phyloP scores from a whole-genome alignment of 2,113 vertebrate species.

The Agelaius tricolor region DNA sequence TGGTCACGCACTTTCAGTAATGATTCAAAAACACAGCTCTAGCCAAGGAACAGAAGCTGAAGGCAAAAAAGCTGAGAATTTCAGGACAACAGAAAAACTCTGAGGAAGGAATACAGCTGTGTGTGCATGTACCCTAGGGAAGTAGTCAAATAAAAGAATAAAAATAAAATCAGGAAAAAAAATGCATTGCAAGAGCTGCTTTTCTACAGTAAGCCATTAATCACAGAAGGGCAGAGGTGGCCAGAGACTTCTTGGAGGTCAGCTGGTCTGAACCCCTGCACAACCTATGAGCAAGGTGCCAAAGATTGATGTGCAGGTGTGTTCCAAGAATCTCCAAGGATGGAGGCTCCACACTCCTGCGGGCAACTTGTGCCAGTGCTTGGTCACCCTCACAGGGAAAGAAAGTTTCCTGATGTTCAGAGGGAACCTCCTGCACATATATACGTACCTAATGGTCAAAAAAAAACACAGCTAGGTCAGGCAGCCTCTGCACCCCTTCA shows the following conservation, averaged over 20 bases:
- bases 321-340: neutral
- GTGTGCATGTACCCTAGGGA: accelerated
- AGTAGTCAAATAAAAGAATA: neutral
- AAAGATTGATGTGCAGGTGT: neutral
- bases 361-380: neutral
- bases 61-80: neutral
- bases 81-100: neutral
- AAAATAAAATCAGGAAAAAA: neutral
- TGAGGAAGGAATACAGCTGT: neutral
- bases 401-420: accelerated
- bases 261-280: neutral
- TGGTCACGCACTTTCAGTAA: accelerated
- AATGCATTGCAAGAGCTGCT: neutral
- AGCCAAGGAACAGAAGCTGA: neutral
- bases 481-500: too few species aligned
- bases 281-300: too few species aligned
- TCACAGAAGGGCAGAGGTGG: too few species aligned
- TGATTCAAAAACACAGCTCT: neutral
- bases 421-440: accelerated
- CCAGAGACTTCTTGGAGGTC: too few species aligned
- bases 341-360: neutral
- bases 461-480: accelerated
- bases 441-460: accelerated
- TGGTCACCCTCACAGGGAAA: too few species aligned
- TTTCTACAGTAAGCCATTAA: neutral